Conservation (phyloP, 1,140 invertebrate genomes). For the Drusus annulatus region DNA sequence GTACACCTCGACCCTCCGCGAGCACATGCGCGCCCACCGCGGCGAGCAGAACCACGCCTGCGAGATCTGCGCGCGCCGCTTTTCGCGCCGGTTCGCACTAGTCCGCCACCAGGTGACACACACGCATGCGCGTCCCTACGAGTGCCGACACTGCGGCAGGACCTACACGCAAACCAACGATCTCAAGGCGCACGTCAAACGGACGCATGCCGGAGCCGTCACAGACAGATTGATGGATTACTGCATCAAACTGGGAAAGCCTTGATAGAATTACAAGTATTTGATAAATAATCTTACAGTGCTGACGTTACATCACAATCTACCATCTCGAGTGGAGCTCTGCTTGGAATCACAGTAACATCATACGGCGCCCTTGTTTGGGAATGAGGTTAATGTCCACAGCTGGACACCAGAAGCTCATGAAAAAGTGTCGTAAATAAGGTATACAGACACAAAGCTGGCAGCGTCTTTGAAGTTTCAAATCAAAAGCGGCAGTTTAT, state of each 20-base stretch:
- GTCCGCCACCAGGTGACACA: slow-evolving; percentile 48
- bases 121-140: slow-evolving; percentile 42
- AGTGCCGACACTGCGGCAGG: slow-evolving; percentile 33
- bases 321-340: no score
- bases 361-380: no score
- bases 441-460: no score
- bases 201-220: slow-evolving; percentile 21
- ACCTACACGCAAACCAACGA: slow-evolving; percentile 52
- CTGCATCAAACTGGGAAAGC: slow-evolving; percentile 29
- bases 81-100: slow-evolving; percentile 42
- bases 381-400: no score
- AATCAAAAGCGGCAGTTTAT: no score
- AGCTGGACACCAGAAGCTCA: no score
- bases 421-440: no score
- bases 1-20: slow-evolving; percentile 43
- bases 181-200: slow-evolving; percentile 51
- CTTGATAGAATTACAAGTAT: not conserved
- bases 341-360: no score
- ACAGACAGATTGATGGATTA: slow-evolving; percentile 44
- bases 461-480: no score
- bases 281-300: no score
- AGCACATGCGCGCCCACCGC: slow-evolving; percentile 61
- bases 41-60: slow-evolving; percentile 47
- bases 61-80: slow-evolving; percentile 26
- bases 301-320: no score